Conservation (phyloP, 1,140 invertebrate genomes). For the Dendrolimus kikuchii region DNA sequence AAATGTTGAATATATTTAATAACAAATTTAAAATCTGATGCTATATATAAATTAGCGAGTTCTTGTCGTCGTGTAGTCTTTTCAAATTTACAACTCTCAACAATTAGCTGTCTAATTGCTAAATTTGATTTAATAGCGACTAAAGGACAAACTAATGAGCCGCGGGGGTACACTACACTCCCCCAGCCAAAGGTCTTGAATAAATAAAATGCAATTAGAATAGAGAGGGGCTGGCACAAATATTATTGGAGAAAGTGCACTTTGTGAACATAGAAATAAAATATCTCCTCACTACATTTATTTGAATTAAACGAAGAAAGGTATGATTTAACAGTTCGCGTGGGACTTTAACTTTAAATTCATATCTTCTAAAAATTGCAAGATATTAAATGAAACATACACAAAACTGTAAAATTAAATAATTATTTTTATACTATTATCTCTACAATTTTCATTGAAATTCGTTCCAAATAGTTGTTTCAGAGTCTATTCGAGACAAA, state of each 20-base stretch:
- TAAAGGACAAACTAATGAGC: constrained; percentile 43
- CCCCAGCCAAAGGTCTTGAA: constrained; percentile 42
- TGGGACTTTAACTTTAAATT: too few relatives aligned
- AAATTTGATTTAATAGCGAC: not conserved
- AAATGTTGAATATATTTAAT: too few relatives aligned
- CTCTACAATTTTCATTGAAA: too few relatives aligned
- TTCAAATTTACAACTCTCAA: too few relatives aligned
- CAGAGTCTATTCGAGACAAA: too few relatives aligned
- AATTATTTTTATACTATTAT: too few relatives aligned
- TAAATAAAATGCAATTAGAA: constrained; percentile 65
- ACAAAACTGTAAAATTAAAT: not conserved
- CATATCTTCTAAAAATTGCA: constrained; percentile 2
- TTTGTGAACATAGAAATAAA: constrained; percentile 36
- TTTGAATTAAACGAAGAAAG: constrained; percentile 17
- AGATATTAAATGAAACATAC: constrained; percentile 1
- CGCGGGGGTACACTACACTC: constrained; percentile 17
- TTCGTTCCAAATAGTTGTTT: too few relatives aligned
- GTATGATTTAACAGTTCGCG: constrained; percentile 17
- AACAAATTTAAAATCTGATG: too few relatives aligned
- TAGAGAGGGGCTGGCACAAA: constrained; percentile 26
- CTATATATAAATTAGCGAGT: too few relatives aligned
- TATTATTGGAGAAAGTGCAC: constrained; percentile 19
- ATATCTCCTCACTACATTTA: constrained; percentile 22
- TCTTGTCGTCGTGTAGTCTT: too few relatives aligned
- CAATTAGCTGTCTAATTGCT: too few relatives aligned